These are phyloP conservation scores for Palaemon carinicauda DNA, from an alignment of 1,140 invertebrate species.

Conservation along the genomic window DNA sequence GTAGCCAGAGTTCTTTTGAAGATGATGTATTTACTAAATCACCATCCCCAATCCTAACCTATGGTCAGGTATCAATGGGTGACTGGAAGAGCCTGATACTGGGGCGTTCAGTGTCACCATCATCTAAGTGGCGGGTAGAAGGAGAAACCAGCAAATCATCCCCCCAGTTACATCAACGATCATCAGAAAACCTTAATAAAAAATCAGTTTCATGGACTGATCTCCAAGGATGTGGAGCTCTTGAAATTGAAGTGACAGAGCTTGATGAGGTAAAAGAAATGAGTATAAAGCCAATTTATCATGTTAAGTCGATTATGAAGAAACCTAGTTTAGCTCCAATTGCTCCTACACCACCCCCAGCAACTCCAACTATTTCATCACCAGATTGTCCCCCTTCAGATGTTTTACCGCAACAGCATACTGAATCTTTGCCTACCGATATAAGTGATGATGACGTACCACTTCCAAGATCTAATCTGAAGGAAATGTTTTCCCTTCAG, in stretches of 20 bases:
- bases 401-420: not conserved
- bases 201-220: conserved; percentile 53
- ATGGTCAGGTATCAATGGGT: conserved; percentile 14
- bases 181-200: conserved; percentile 3
- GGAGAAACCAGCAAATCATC: conserved; percentile 40
- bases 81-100: conserved; percentile 44
- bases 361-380: conserved; percentile 12
- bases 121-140: not conserved
- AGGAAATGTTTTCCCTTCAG: conserved; percentile 28
- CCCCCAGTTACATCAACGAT: conserved; percentile 27
- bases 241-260: conserved; percentile 39
- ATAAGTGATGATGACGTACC: conserved; percentile 20
- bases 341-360: conserved; percentile 33
- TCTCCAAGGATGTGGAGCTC: conserved; percentile 37
- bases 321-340: conserved; percentile 37
- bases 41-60: conserved; percentile 17
- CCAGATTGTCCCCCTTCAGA: not conserved
- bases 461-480: conserved; percentile 34
- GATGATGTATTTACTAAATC: conserved; percentile 32
- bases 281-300: not conserved
- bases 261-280: not conserved
- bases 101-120: conserved; percentile 4
- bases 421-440: not conserved
- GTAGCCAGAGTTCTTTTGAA: not conserved
- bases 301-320: conserved; percentile 42